A percentile compares a stretch with the other conserved stretches of the same genome.
Conservation (phyloP, 2,113 vertebrate genomes). For the Elephas maximus region DNA sequence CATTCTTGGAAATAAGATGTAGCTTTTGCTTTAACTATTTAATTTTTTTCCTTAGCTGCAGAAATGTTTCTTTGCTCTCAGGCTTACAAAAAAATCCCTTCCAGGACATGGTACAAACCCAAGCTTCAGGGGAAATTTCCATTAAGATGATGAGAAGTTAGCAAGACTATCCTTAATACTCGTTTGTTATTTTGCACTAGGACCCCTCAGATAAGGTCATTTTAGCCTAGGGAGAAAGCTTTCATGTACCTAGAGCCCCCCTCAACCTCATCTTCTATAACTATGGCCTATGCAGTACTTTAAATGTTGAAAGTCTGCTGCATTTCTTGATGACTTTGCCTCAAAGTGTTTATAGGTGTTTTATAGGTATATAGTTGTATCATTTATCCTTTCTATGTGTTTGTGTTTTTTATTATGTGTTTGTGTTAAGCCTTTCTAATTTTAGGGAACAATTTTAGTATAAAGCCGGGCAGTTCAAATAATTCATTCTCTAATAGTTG, state of each 20-base stretch:
- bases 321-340: constrained; percentile 31
- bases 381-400: constrained; percentile 21
- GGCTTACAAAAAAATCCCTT: constrained; percentile 63
- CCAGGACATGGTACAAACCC: constrained; percentile 47
- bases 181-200: constrained; percentile 55
- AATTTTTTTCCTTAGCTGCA: constrained; percentile 57
- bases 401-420: neutral
- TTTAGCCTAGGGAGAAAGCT: constrained; percentile 10
- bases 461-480: constrained; percentile 38
- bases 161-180: constrained; percentile 32
- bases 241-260: neutral
- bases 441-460: constrained; percentile 46
- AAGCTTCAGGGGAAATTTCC: constrained; percentile 62
- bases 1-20: constrained; percentile 79
- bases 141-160: constrained; percentile 61
- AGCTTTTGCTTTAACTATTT: constrained; percentile 68
- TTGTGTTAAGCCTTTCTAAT: constrained; percentile 23
- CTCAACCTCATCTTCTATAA: neutral
- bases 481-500: constrained; percentile 50
- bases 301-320: neutral
- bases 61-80: constrained; percentile 70
- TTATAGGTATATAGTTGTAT: neutral
- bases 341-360: constrained; percentile 30
- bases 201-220: neutral
- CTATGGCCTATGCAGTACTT: neutral